Base-by-base conservation (phyloP, 2,113 vertebrate species). In the Pseudolaguvia tuberculata region DNA sequence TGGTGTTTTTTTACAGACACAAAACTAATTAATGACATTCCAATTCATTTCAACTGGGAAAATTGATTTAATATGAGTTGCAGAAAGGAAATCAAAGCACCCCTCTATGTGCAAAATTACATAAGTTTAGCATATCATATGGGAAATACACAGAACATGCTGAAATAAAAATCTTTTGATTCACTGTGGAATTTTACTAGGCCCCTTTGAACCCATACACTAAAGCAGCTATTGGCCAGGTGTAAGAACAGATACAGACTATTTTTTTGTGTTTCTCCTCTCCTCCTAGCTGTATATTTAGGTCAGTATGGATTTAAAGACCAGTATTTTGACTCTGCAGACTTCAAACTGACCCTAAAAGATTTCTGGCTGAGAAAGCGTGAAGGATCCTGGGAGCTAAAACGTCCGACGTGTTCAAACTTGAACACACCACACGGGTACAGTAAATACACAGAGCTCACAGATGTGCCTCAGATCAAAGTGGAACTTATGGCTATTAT, bases 281-380 rank as follows among this genome's bases (percentile, higher is more conserved):
- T 75, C 21, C 58, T 77, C 72, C 25, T 74, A 82, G 81, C 86
- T 45, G 80, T 85, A 62, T 88, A 79, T 78, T 55, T 87, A n/a
- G 86, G 87, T 25, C 84, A 89, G 47, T 52, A 14, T 0, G 74
- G 84, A 72, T 89, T 92, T 79, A 79, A 82, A 6, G 91, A 92
- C 83, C 83, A 82, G 79, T 92, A 92, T 80, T 91, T 87, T 65
- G 91, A 92, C 82, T 86, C 86, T 7, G 72, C 81, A 4, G 78
- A 78, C 61, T 91, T 88, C 77, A 50, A 81, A 71, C 83, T 92
- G 52, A 92, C 91, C 23, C 68, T 89, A 57, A 86, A 66, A 53
- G 84, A 92, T 81, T 75, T 84, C 71, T 92, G 91, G 91, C 84
- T 92, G 78, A 88, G 91, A 58, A 82, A 86, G 62, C 88, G 91